Conservation (phyloP, 1,140 invertebrate species). For the Gonatopus flavifemur region DNA sequence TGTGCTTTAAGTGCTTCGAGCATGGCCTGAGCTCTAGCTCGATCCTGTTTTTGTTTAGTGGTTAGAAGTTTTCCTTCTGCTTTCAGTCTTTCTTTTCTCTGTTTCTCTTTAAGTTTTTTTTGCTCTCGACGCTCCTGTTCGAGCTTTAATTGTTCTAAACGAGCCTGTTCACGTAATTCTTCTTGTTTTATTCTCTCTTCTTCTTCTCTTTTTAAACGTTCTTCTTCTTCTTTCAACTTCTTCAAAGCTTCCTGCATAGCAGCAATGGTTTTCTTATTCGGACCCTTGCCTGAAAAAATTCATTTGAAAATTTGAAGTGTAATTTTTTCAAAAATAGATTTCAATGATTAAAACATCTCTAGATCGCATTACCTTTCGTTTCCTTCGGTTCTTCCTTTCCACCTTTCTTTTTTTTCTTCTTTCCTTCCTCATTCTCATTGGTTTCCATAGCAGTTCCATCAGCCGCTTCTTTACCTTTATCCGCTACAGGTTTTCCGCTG, state of each 20-base stretch:
- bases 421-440: slow-evolving; percentile 64
- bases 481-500: slow-evolving; percentile 53
- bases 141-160: slow-evolving; percentile 74
- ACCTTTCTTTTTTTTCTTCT: slow-evolving; percentile 61
- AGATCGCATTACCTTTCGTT: slow-evolving; percentile 45
- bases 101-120: slow-evolving; percentile 95
- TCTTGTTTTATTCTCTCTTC: slow-evolving; percentile 75
- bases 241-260: slow-evolving; percentile 88
- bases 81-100: slow-evolving; percentile 88
- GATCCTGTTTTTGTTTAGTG: slow-evolving; percentile 88
- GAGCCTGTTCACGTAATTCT: slow-evolving; percentile 73
- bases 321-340: slow-evolving; percentile 5
- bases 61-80: slow-evolving; percentile 93
- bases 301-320: slow-evolving; percentile 9
- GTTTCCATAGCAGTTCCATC: slow-evolving; percentile 64
- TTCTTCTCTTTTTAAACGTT: slow-evolving; percentile 74
- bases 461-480: slow-evolving; percentile 59
- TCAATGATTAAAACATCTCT: slow-evolving; percentile 3
- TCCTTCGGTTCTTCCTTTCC: slow-evolving; percentile 53
- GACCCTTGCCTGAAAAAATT: slow-evolving; percentile 60
- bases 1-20: slow-evolving; percentile 85
- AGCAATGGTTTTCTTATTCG: slow-evolving; percentile 76
- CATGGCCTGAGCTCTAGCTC: slow-evolving; percentile 82
- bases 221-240: slow-evolving; percentile 85
- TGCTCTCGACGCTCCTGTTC: slow-evolving; percentile 87